Conservation (phyloP, 37 sponge, comb jelly and placozoan genomes). For the Chondrosia reniformis region DNA sequence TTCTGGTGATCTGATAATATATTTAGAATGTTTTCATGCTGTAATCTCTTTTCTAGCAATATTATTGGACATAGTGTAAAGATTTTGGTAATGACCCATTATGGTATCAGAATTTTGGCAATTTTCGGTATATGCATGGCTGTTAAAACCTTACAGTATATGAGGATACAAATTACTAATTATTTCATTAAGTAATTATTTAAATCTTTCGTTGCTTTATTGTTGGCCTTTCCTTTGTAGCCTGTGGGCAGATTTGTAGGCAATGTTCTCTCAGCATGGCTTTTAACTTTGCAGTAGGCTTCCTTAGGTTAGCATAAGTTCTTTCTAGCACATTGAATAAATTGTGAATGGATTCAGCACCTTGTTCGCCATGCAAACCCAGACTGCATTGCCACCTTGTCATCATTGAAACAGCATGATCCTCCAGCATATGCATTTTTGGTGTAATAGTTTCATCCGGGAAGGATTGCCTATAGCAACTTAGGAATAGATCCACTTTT, state of each 20-base stretch:
- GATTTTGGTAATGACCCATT: no score
- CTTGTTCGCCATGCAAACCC: constrained; percentile 1
- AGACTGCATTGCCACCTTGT: not conserved
- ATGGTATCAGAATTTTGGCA: no score
- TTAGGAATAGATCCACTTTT: not conserved
- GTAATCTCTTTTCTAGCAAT: no score
- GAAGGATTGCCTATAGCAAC: not conserved
- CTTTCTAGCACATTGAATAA: not conserved
- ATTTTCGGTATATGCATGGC: no score
- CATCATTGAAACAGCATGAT: constrained; percentile 12
- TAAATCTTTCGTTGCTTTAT: no score
- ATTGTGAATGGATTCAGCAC: constrained; percentile 3
- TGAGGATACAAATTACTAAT: no score
- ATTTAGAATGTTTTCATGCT: no score
- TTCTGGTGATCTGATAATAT: no score
- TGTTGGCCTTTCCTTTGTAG: not conserved
- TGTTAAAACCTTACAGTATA: no score
- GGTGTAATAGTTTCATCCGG: not conserved
- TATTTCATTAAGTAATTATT: no score
- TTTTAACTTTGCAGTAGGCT: not conserved
- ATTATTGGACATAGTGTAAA: no score
- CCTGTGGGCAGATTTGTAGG: not conserved
- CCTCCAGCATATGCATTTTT: constrained; percentile 10
- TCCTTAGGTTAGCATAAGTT: not conserved
- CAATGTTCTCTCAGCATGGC: not conserved